phyloP scores from a whole-genome alignment of 2,888 invertebrate genomes.

The Eristalis tenax region DNA sequence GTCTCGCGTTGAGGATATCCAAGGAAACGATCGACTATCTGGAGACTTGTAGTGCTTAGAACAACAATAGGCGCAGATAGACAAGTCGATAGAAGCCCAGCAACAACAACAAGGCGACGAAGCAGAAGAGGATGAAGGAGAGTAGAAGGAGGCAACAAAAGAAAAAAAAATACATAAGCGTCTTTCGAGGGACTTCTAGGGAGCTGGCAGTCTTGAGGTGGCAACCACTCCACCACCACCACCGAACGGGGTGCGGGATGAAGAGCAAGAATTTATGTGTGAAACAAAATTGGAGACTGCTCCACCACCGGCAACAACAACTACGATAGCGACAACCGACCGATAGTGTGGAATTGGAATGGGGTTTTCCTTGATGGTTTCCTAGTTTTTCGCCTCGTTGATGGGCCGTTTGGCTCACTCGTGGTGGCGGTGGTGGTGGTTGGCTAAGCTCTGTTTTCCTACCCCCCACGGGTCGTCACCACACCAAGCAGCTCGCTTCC shows the following conservation, averaged over 20 bases:
- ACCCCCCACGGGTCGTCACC: slow-evolving; percentile 18
- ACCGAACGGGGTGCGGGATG: no score
- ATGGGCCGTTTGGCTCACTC: slow-evolving; percentile 46
- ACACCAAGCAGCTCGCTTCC: background rate
- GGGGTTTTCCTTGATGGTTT: slow-evolving; percentile 72
- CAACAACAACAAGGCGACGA: slow-evolving; percentile 20
- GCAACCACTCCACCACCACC: background rate
- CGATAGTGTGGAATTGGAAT: slow-evolving; percentile 61
- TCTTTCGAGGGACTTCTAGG: background rate
- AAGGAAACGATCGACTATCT: background rate
- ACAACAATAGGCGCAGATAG: slow-evolving; percentile 59
- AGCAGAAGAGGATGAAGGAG: background rate
- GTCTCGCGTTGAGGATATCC: slow-evolving; percentile 9
- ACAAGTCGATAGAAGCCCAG: slow-evolving; percentile 46
- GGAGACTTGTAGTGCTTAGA: slow-evolving; percentile 55
- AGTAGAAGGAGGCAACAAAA: slow-evolving; percentile 35
- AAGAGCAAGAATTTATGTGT: slow-evolving; percentile 4
- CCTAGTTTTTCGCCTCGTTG: slow-evolving; percentile 68
- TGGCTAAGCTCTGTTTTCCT: slow-evolving; percentile 32
- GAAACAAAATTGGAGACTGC: slow-evolving; percentile 62
- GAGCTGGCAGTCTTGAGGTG: background rate
- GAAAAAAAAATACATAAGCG: slow-evolving; percentile 7
- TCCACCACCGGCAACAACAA: slow-evolving; percentile 51
- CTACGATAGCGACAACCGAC: slow-evolving; percentile 5
- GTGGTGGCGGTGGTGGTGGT: background rate